These are phyloP conservation scores for Neosilurus hyrtlii DNA, from an alignment of 2,797 vertebrate genomes.

Conservation along the genomic window DNA sequence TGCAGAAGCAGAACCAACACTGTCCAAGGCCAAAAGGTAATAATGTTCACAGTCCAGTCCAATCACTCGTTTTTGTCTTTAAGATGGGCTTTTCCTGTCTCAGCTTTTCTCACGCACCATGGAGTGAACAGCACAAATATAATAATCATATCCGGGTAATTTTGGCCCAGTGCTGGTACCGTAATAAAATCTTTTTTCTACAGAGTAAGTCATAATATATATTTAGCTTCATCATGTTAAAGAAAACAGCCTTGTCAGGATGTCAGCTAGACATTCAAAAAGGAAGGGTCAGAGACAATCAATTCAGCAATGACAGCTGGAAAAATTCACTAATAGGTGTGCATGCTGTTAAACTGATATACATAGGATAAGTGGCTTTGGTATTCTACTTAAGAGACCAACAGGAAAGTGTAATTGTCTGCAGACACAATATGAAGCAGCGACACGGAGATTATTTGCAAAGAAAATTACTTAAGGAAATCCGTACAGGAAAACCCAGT, in stretches of 20 bases:
- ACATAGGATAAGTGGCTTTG: conserved; percentile 57
- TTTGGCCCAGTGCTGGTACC: not conserved
- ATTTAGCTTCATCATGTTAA: not conserved
- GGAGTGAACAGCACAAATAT: not conserved
- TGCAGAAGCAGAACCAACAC: conserved; percentile 35
- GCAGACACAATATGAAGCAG: conserved; percentile 60
- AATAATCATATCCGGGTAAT: not conserved
- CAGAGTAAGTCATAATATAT: not conserved
- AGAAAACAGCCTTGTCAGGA: not conserved
- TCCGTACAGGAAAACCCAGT: conserved; percentile 59
- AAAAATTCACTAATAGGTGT: conserved; percentile 55
- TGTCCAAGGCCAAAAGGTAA: conserved; percentile 41
- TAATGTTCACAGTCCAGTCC: conserved; percentile 29
- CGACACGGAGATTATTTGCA: conserved; percentile 48
- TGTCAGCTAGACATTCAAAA: conserved; percentile 29
- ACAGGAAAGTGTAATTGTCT: conserved; percentile 67
- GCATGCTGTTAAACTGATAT: conserved; percentile 56
- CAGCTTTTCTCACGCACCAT: conserved; percentile 37
- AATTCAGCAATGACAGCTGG: not conserved
- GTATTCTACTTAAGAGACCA: conserved; percentile 67
- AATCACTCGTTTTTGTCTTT: conserved; percentile 42
- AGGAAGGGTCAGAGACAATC: conserved; percentile 23
- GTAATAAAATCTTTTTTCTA: not conserved
- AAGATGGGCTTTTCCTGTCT: conserved; percentile 44
- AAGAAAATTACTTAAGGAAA: conserved; percentile 52